Percentiles rank a stretch among this genome's conserved stretches.
These are phyloP conservation scores for Chrysocyon brachyurus DNA, from an alignment of 2,797 vertebrate species.

Conservation along the genomic window DNA sequence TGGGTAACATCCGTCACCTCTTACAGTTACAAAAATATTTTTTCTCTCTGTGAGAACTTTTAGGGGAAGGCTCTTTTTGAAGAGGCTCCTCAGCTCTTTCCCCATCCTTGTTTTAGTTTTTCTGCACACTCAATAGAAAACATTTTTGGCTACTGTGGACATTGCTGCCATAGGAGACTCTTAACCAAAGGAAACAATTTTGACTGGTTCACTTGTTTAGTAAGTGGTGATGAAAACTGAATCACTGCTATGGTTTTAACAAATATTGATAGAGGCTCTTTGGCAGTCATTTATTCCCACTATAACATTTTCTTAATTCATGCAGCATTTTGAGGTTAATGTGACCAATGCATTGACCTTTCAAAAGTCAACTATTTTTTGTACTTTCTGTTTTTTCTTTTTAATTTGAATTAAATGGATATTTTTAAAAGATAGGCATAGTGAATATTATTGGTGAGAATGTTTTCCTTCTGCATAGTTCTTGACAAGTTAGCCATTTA, in stretches of 20 bases:
- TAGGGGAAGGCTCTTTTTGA: not conserved
- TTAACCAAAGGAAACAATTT: not conserved
- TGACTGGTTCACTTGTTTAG: not conserved
- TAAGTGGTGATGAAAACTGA: not conserved
- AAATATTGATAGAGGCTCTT: not conserved
- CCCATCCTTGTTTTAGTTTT: not conserved
- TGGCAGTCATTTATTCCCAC: not conserved
- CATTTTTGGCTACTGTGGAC: not conserved
- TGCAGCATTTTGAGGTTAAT: conserved; percentile 32
- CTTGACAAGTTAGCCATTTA: not conserved
- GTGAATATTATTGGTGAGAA: not conserved
- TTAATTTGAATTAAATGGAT: not conserved
- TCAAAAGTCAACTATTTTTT: not conserved
- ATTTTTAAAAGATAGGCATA: not conserved
- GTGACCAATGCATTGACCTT: not conserved
- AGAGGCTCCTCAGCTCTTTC: not conserved
- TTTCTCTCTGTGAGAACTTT: not conserved
- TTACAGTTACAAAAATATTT: not conserved
- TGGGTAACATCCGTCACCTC: not conserved
- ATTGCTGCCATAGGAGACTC: not conserved
- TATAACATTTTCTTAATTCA: not conserved
- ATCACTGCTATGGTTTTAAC: not conserved
- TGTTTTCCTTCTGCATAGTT: not conserved
- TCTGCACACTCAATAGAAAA: not conserved
- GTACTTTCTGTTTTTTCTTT: not conserved